phyloP scores from a whole-genome alignment of 92 coral and sea anemone species.

The Plumapathes pennacea region DNA sequence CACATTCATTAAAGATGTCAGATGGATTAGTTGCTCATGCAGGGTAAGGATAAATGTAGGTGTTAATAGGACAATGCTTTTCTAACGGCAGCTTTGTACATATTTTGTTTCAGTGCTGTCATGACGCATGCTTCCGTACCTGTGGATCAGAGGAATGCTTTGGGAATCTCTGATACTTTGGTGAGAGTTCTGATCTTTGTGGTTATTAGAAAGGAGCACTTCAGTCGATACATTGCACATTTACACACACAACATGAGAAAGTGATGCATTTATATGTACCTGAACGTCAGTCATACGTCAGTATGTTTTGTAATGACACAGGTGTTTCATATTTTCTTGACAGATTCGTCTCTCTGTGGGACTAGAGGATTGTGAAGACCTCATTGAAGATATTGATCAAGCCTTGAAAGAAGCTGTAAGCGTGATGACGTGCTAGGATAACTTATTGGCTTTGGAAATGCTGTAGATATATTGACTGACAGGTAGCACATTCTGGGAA shows the following conservation, averaged over 20 bases:
- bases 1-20: background rate
- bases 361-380: constrained; percentile 84
- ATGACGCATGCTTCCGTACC: constrained; percentile 99
- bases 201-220: too few relatives aligned
- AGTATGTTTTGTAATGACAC: background rate
- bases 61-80: background rate
- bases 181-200: constrained; percentile 41
- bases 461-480: too few relatives aligned
- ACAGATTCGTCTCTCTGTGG: constrained; percentile 95
- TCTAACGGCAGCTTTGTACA: too few relatives aligned
- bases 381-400: constrained; percentile 82
- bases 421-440: too few relatives aligned
- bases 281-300: too few relatives aligned
- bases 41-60: background rate
- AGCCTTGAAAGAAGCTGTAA: constrained; percentile 82
- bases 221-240: too few relatives aligned
- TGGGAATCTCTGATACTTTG: constrained; percentile 93
- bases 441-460: too few relatives aligned
- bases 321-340: background rate
- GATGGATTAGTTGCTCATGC: background rate
- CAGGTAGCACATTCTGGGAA: too few relatives aligned
- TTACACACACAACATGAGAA: too few relatives aligned
- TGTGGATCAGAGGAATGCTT: constrained; percentile 68
- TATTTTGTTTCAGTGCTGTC: constrained; percentile 48
- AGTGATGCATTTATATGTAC: too few relatives aligned